Evolutionary conservation across 1,140 invertebrate genomes (phyloP).

Genomic region (Dolichoris vasculosae): DNA sequence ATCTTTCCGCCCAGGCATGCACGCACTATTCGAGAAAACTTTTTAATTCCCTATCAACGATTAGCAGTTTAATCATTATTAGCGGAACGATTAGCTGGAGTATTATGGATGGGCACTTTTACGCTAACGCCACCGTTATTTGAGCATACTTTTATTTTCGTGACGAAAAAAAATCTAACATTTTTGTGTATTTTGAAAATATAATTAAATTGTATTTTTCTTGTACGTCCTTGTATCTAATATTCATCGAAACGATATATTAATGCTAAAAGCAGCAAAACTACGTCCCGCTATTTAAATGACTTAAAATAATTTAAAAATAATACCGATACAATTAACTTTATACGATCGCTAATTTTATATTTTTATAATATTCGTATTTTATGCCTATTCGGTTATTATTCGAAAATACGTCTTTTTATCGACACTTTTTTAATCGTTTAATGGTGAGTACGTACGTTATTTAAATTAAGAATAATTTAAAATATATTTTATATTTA

Average conservation of each 20-base stretch:
- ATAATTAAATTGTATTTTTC: background rate
- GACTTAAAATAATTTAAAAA: no score
- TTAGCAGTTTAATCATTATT: constrained; percentile 13
- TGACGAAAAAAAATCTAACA: background rate
- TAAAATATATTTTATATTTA: background rate
- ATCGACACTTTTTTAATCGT: background rate
- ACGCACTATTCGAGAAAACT: background rate
- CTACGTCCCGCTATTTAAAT: no score
- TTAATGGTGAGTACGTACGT: no score
- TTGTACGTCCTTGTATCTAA: background rate
- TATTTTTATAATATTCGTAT: no score
- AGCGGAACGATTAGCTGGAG: background rate
- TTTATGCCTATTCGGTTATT: no score
- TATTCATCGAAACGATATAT: background rate
- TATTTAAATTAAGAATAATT: no score
- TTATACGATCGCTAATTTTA: no score
- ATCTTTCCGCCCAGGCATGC: background rate
- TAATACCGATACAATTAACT: no score
- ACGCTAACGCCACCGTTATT: background rate
- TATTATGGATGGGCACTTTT: background rate
- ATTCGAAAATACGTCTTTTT: no score
- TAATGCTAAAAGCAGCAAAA: no score
- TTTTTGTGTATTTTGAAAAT: background rate
- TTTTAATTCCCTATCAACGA: background rate
- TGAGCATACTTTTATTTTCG: background rate